Base-by-base conservation (phyloP, 2,797 vertebrate genomes). In the Setipinna tenuifilis region DNA sequence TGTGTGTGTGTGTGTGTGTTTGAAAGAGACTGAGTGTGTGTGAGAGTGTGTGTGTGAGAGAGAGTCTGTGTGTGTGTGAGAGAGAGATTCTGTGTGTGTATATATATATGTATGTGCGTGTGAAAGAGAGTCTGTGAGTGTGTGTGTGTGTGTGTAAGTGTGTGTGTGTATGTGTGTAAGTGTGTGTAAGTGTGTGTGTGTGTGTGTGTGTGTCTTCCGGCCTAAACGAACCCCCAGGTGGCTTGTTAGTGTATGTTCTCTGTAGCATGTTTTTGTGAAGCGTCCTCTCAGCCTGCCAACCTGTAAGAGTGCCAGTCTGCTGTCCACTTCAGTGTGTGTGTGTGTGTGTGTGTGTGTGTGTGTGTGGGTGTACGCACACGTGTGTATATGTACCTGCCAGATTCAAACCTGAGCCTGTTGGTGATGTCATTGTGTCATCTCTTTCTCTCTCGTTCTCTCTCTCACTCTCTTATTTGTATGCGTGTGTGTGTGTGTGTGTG, bases 401-500 rank as follows among this genome's bases (percentile, higher is more conserved):
- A 28, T 71, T 12, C 65, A 28, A 71, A 71, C 65, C 65, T 35
- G 65, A 71, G 65, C 65, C 65, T 28, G 65, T 35, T 71, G 65
- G 25, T 71, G 65, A 71, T 71, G 65, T 71, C 65, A 71, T 71
- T 71, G 9, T 65, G 0, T 25, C 7, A 48, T n/a, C n/a, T n/a
- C n/a, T n/a, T n/a, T n/a, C n/a, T n/a, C n/a, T n/a, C n/a, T n/a
- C n/a, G n/a, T n/a, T n/a, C n/a, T n/a, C n/a, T n/a, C n/a, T n/a
- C n/a, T n/a, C n/a, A n/a, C n/a, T n/a, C n/a, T n/a, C n/a, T n/a
- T 58, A 90, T 93, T 91, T 93, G 90, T 85, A 83, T 41, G 59
- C 62, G 5, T 19, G 48, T 25, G 17, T 25, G 35, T 75, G 81
- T 89, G 83, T 87, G 88, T 88, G 86, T 83, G 81, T 85, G 84